Conservation (phyloP, 2,797 vertebrate genomes). For the Triplophysa bombifrons region DNA sequence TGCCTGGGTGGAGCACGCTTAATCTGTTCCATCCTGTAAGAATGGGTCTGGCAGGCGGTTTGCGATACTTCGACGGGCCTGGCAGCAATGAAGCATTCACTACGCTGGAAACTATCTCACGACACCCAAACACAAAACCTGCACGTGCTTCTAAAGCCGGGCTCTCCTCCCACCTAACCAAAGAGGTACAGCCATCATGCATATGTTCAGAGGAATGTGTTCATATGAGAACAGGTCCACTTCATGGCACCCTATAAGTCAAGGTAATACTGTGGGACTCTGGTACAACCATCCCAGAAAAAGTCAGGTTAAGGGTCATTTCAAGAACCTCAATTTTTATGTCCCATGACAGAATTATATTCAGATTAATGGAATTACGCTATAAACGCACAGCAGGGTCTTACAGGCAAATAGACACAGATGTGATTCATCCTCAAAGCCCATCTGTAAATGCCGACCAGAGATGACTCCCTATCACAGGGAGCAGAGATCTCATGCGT, state of each 20-base stretch:
- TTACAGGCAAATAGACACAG: conserved; percentile 48
- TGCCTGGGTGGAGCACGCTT: conserved; percentile 64
- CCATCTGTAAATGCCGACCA: conserved; percentile 52
- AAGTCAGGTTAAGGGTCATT: conserved; percentile 78
- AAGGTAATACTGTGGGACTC: conserved; percentile 74
- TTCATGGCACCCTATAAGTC: conserved; percentile 76
- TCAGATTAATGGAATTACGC: conserved; percentile 47
- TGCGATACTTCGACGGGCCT: conserved; percentile 62
- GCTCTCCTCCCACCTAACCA: conserved; percentile 23
- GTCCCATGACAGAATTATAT: conserved; percentile 44
- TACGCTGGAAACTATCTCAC: conserved; percentile 66
- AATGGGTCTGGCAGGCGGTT: conserved; percentile 66
- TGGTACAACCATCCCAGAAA: conserved; percentile 77
- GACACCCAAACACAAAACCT: conserved; percentile 57
- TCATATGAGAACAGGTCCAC: conserved; percentile 63
- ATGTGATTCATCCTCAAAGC: conserved; percentile 62
- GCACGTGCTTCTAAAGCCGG: conserved; percentile 26
- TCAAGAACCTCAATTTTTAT: conserved; percentile 55
- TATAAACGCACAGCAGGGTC: conserved; percentile 42
- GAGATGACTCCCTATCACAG: conserved; percentile 51
- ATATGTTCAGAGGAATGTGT: conserved; percentile 62
- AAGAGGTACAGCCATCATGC: conserved; percentile 59
- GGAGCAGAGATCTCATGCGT: conserved; percentile 49
- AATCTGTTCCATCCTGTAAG: conserved; percentile 67
- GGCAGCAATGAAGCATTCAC: conserved; percentile 61